A percentile compares a stretch with the other conserved stretches of the same genome.
phyloP scores from a whole-genome alignment of 2,888 invertebrate species.

The Leptogaster cylindrica region DNA sequence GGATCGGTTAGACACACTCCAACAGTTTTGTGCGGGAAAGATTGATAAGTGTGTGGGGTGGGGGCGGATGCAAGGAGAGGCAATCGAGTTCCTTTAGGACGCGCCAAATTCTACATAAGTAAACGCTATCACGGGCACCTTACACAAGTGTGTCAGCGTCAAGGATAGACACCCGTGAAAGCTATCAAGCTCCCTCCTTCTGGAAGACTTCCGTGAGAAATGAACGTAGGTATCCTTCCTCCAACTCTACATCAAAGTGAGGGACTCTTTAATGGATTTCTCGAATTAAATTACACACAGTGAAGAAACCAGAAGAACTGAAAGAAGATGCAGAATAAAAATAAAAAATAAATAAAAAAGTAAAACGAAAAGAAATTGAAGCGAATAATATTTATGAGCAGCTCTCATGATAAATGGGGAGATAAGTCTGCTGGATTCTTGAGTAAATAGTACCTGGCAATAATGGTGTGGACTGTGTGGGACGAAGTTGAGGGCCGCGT shows the following conservation, averaged over 20 bases:
- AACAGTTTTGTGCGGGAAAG: too few species aligned
- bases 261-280: slow-evolving; percentile 28
- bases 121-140: background rate
- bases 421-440: slow-evolving; percentile 7
- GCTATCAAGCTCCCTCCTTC: slow-evolving; percentile 3
- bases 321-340: background rate
- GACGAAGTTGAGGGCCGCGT: background rate
- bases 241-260: background rate
- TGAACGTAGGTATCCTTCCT: too few species aligned
- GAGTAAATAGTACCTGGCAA: slow-evolving; percentile 13
- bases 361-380: background rate
- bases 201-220: slow-evolving; percentile 17
- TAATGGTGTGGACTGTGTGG: background rate
- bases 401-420: slow-evolving; percentile 22
- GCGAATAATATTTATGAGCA: slow-evolving; percentile 26
- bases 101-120: background rate
- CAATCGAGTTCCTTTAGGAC: background rate
- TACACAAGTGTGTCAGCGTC: background rate
- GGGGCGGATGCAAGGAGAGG: background rate
- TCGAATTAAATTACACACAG: slow-evolving; percentile 31
- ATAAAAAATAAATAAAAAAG: background rate
- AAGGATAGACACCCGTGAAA: background rate
- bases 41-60: too few species aligned
- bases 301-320: too few species aligned
- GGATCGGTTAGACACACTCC: too few species aligned